phyloP scores from a whole-genome alignment of 2,113 vertebrate species.

The Plectropomus leopardus region DNA sequence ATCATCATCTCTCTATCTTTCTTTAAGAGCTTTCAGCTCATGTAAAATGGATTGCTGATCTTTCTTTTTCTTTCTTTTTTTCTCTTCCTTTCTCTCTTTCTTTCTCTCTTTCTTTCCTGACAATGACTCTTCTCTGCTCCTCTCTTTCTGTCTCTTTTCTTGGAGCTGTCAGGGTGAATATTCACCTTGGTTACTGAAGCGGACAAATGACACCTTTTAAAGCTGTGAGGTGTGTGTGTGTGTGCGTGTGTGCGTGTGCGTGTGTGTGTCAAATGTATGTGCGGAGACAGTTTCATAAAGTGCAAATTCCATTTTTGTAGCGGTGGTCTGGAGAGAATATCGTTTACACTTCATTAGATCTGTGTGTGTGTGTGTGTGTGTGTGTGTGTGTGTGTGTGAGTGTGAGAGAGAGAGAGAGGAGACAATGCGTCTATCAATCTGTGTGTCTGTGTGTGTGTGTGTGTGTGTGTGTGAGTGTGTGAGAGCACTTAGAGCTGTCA shows the following conservation, averaged over 20 bases:
- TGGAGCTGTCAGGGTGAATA: slow-evolving; percentile 68
- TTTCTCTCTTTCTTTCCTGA: slow-evolving; percentile 1
- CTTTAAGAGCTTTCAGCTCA: not conserved
- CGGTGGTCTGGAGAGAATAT: slow-evolving; percentile 59
- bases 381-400: not conserved
- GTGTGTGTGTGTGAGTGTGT: not conserved
- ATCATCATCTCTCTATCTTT: slow-evolving; percentile 7
- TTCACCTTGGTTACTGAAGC: slow-evolving; percentile 68
- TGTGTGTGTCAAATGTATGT: slow-evolving; percentile 45
- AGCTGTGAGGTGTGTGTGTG: slow-evolving; percentile 39
- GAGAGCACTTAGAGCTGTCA: slow-evolving; percentile 13
- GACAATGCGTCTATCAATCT: slow-evolving; percentile 19
- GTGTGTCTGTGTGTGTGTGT: slow-evolving; percentile 17
- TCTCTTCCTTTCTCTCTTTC: not conserved
- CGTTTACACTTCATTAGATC: slow-evolving; percentile 66
- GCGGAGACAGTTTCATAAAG: slow-evolving; percentile 58
- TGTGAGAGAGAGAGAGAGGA: slow-evolving; percentile 15
- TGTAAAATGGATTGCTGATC: not conserved
- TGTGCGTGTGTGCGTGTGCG: slow-evolving; percentile 24
- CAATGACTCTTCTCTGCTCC: slow-evolving; percentile 7
- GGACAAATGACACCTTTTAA: slow-evolving; percentile 71
- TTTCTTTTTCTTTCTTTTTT: not conserved
- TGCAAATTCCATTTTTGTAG: slow-evolving; percentile 75
- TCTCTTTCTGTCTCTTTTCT: slow-evolving; percentile 36
- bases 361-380: slow-evolving; percentile 23